Evolutionary conservation across 2,797 vertebrate genomes (phyloP).

Genomic region (Labeo calbasu): DNA sequence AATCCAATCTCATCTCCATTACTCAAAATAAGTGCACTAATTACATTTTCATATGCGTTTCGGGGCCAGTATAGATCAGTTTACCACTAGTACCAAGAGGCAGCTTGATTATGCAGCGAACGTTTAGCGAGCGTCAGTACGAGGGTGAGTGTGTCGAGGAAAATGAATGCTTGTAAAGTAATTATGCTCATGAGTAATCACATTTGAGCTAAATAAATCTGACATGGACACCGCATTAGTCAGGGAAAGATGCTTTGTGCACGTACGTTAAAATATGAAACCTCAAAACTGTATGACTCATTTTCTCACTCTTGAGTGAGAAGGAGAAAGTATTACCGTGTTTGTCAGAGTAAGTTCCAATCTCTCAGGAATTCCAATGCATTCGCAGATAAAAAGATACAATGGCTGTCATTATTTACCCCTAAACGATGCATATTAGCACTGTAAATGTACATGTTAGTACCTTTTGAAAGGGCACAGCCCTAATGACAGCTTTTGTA

Average conservation of each 20-base stretch:
- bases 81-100: conserved; percentile 64
- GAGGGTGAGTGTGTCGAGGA: conserved; percentile 28
- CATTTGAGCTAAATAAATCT: conserved; percentile 61
- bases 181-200: conserved; percentile 48
- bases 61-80: conserved; percentile 66
- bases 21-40: conserved; percentile 72
- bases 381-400: neutral
- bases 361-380: neutral
- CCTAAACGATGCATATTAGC: neutral
- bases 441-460: neutral
- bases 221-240: conserved; percentile 45
- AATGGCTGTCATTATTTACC: neutral
- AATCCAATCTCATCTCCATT: conserved; percentile 74
- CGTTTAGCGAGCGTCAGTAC: conserved; percentile 23
- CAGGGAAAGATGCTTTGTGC: conserved; percentile 6
- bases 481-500: neutral
- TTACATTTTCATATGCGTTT: conserved; percentile 73
- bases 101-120: conserved; percentile 66
- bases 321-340: neutral
- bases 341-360: neutral
- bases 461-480: neutral
- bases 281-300: neutral
- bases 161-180: conserved; percentile 53
- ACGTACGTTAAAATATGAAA: conserved; percentile 8
- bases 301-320: conserved; percentile 2